phyloP scores from a whole-genome alignment of 2,113 vertebrate genomes.

The Nymphicus hollandicus region DNA sequence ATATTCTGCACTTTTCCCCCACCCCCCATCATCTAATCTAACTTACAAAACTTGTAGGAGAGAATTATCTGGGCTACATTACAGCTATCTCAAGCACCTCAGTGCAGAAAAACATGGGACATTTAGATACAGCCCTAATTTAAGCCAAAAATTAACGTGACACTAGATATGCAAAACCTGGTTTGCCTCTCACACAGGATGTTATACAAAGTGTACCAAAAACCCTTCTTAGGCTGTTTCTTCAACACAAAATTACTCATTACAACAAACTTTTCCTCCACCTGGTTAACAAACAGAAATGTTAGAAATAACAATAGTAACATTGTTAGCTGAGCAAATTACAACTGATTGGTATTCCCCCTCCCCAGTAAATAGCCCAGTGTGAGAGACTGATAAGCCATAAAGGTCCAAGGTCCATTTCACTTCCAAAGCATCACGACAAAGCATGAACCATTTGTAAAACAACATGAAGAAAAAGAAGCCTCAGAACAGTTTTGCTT shows the following conservation, averaged over 20 bases:
- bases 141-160: background rate
- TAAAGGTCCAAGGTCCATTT: background rate
- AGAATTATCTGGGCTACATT: background rate
- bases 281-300: background rate
- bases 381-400: constrained; percentile 4
- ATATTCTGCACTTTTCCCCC: background rate
- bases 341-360: background rate
- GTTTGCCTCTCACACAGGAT: background rate
- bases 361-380: background rate
- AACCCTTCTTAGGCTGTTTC: background rate
- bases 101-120: background rate
- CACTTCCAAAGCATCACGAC: background rate
- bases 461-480: background rate
- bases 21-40: background rate
- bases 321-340: background rate
- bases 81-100: background rate
- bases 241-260: background rate
- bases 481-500: background rate
- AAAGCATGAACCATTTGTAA: background rate
- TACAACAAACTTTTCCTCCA: background rate
- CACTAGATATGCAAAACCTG: accelerated
- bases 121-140: background rate
- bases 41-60: background rate
- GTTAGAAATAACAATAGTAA: constrained; percentile 28
- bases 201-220: background rate